These are phyloP conservation scores for Craseonycteris thonglongyai DNA, from an alignment of 2,113 vertebrate genomes.

Conservation along the genomic window DNA sequence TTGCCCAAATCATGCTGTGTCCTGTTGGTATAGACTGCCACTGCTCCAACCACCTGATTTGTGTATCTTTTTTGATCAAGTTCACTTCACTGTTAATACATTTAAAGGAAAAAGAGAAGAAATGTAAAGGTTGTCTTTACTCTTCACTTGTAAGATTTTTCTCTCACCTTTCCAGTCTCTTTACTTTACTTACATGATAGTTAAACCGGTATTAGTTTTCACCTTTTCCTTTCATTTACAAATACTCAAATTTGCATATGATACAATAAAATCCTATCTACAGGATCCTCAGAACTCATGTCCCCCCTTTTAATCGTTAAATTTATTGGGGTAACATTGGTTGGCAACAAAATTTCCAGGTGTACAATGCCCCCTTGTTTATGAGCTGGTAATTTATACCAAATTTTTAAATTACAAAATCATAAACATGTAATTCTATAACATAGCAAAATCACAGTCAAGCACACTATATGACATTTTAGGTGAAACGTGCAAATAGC, in stretches of 20 bases:
- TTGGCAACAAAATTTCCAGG: no score
- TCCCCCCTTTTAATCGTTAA: no score
- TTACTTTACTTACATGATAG: not conserved
- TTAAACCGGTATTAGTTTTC: not conserved
- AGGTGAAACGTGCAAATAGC: no score
- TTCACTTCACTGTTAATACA: not conserved
- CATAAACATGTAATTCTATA: no score
- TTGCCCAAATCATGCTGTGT: not conserved
- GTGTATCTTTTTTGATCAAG: not conserved
- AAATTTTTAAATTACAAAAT: no score
- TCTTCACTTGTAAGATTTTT: constrained; percentile 16
- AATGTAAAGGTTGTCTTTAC: not conserved
- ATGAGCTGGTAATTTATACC: no score
- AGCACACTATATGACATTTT: no score
- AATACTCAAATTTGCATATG: not conserved
- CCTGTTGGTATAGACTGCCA: not conserved
- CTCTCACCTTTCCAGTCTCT: not conserved
- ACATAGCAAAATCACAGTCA: no score
- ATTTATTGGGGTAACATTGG: no score
- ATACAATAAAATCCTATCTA: not conserved
- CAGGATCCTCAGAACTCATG: no score
- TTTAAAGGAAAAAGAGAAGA: not conserved
- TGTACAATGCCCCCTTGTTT: no score
- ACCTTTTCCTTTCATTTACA: not conserved
- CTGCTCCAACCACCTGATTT: not conserved